Evolutionary conservation across 2,888 invertebrate species (phyloP), one percentile per base, ranked within the genome.

Genomic region (Ceratothoa steindachneri): DNA sequence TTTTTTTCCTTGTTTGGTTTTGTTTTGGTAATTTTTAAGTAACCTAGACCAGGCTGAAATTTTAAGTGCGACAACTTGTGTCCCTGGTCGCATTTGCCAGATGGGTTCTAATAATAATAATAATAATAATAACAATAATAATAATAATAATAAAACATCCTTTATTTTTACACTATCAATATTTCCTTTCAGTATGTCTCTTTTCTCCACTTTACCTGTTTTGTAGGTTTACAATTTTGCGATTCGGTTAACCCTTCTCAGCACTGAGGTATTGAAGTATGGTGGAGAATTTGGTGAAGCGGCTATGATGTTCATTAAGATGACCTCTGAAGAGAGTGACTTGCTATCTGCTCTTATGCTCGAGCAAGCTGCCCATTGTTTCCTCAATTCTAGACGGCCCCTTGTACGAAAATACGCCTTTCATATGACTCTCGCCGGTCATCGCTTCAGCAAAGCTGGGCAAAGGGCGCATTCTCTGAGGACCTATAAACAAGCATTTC

Each of bases 271-370:
- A 82, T 86, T 97, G 69, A 91, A 91, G 84, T 89, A 89, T 55
- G 88, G 90, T 52, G 90, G 90, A 41, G 86, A 91, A 81, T 92
- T 90, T 83, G 90, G 91, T 12, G 97, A 98, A 84, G 96, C 97
- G n/a, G 97, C 97, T 0, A 92, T 92, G 83, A 95, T 95, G 84
- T 88, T 95, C 68, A 95, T 97, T 81, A 89, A 95, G 77, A 93
- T 97, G 93, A 96, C 96, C 9, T 93, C 93, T 81, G 97, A 97
- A 86, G 97, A 98, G 84, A 94, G 95, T n/a, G 97, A 98, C 85
- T 86, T 99, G 72, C 89, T 95, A 72, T 80, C 76, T 2, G 98
- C 97, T 5, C 87, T 99, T 83, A 86, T 98, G 71, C 86, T 98
- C 67, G 98, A 99, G 84, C 97, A 97, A 84, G 97, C 97, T 0